Conservation (phyloP, 2,888 invertebrate species). For the Cotesia congregata region DNA sequence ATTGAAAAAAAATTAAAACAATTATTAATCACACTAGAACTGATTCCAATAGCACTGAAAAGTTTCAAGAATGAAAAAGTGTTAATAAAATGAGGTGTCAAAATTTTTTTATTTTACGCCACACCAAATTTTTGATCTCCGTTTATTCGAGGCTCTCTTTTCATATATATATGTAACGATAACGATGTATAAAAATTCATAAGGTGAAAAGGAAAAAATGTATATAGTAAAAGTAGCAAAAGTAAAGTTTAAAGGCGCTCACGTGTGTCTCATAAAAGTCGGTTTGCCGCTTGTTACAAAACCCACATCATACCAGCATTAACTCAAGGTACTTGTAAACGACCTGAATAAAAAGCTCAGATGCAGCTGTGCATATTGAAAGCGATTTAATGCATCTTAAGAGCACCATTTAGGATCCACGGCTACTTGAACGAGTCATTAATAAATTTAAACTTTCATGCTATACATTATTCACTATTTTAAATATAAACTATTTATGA, state of each 20-base stretch:
- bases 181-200: background rate
- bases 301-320: constrained; percentile 3
- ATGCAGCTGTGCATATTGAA: constrained; percentile 32
- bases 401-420: constrained; percentile 27
- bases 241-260: constrained; percentile 6
- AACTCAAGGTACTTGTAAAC: background rate
- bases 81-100: too few relatives aligned
- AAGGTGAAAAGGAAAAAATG: background rate
- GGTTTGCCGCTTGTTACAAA: constrained; percentile 17
- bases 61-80: too few relatives aligned
- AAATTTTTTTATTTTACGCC: too few relatives aligned
- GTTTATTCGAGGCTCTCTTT: too few relatives aligned
- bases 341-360: constrained; percentile 27
- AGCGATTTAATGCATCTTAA: constrained; percentile 40
- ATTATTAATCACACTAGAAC: too few relatives aligned
- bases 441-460: constrained; percentile 1
- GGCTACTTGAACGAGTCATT: constrained; percentile 14
- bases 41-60: too few relatives aligned
- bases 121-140: too few relatives aligned
- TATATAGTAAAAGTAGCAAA: constrained; percentile 9
- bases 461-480: background rate
- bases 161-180: too few relatives aligned
- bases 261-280: constrained; percentile 30
- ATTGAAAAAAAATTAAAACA: too few relatives aligned
- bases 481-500: background rate